Evolutionary conservation across 2,113 vertebrate species (phyloP).

Genomic region (Chamaetylas fuelleborni): DNA sequence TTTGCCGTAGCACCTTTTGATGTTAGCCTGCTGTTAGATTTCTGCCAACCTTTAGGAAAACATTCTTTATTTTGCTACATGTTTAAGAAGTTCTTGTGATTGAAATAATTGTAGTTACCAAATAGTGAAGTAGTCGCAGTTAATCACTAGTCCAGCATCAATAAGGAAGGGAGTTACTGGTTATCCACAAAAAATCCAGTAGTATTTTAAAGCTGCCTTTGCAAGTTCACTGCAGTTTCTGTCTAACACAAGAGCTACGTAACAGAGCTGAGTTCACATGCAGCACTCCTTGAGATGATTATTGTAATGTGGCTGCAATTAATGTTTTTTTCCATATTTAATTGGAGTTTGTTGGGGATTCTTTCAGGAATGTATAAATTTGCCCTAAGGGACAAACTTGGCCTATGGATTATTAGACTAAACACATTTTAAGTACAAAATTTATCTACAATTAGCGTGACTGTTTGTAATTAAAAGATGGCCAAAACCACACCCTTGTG

Average conservation of each 20-base stretch:
- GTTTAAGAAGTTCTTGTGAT: neutral
- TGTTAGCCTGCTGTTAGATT: neutral
- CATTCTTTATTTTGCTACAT: neutral
- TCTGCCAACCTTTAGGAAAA: neutral
- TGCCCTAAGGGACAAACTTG: constrained; percentile 46
- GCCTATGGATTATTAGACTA: constrained; percentile 32
- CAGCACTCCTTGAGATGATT: neutral
- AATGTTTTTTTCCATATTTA: constrained; percentile 13
- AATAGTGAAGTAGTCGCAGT: neutral
- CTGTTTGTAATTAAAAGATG: constrained; percentile 43
- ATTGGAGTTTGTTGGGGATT: constrained; percentile 17
- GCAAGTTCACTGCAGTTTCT: neutral
- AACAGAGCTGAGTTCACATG: neutral
- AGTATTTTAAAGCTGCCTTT: neutral
- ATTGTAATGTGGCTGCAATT: constrained; percentile 9
- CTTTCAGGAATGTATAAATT: constrained; percentile 4
- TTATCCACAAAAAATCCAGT: neutral
- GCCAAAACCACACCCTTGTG: neutral
- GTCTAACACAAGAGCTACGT: neutral
- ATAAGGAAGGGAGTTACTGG: neutral
- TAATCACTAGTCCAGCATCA: neutral
- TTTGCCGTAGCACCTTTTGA: neutral
- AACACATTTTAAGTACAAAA: constrained; percentile 30
- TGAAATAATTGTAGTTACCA: neutral
- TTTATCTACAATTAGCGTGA: constrained; percentile 42